Conservation (phyloP, 2,113 vertebrate genomes). For the Syngnathoides biaculeatus region DNA sequence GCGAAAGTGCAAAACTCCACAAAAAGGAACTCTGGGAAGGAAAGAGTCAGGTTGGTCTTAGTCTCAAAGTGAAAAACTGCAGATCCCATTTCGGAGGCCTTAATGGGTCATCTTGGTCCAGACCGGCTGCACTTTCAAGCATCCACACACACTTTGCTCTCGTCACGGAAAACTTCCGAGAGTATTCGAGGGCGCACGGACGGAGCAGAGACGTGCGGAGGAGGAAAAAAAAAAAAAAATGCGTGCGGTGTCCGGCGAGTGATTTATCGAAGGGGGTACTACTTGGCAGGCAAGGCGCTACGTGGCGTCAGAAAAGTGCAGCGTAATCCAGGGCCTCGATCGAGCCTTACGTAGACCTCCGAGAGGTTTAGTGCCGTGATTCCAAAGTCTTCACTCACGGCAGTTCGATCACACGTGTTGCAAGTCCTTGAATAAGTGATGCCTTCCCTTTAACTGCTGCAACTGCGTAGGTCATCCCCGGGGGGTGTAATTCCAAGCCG, state of each 20-base stretch:
- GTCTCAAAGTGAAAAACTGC: background rate
- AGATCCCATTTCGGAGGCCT: background rate
- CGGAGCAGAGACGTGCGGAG: conserved; percentile 6
- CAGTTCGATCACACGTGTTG: background rate
- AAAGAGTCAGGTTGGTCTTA: conserved; percentile 1
- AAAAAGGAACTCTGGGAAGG: background rate
- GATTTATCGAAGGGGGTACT: conserved; percentile 29
- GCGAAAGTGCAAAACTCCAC: background rate
- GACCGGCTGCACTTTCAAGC: background rate
- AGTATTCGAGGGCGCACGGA: conserved; percentile 39
- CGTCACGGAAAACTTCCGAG: conserved; percentile 19
- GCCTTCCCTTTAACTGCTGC: conserved; percentile 11
- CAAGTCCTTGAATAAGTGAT: conserved; percentile 53
- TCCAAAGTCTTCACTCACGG: background rate
- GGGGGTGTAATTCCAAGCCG: conserved; percentile 17
- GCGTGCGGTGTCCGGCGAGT: background rate
- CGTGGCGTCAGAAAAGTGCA: conserved; percentile 25
- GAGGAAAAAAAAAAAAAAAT: conserved; percentile 23
- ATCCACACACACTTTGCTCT: background rate
- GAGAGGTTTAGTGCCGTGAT: too few species aligned
- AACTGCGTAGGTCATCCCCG: conserved; percentile 15
- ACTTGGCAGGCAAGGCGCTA: conserved; percentile 26
- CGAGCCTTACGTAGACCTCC: background rate
- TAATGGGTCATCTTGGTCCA: conserved; percentile 6
- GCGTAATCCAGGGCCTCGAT: background rate